Evolutionary conservation across 2,113 vertebrate genomes (phyloP).

Genomic region (Sinocyclocheilus grahami): DNA sequence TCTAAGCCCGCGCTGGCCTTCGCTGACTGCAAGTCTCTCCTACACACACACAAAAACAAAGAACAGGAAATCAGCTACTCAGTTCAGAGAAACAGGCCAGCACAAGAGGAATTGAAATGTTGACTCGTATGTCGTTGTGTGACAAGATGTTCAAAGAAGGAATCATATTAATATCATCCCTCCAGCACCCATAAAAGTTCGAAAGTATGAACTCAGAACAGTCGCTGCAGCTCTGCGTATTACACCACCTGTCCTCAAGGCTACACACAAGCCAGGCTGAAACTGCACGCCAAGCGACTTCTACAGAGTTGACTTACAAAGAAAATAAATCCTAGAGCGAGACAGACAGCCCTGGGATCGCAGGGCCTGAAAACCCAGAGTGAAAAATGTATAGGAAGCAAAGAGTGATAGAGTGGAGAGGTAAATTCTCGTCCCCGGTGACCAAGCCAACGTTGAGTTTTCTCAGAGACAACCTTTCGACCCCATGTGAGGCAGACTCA

Average conservation of each 20-base stretch:
- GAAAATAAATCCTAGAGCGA: constrained; percentile 1
- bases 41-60: constrained; percentile 47
- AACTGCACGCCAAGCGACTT: constrained; percentile 63
- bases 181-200: constrained; percentile 64
- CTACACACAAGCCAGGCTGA: constrained; percentile 41
- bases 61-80: constrained; percentile 25
- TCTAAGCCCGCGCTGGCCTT: constrained; percentile 81
- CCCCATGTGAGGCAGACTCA: constrained; percentile 69
- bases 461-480: constrained; percentile 68
- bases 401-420: constrained; percentile 68
- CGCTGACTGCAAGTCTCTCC: constrained; percentile 74
- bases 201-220: constrained; percentile 68
- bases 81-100: constrained; percentile 10
- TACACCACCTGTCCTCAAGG: constrained; percentile 5
- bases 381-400: constrained; percentile 55
- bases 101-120: constrained; percentile 57
- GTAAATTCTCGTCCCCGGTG: constrained; percentile 69
- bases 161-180: constrained; percentile 50
- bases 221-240: constrained; percentile 42
- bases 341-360: constrained; percentile 37
- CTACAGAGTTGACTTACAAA: constrained; percentile 42
- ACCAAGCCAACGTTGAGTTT: constrained; percentile 68
- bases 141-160: constrained; percentile 62
- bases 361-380: constrained; percentile 1
- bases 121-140: constrained; percentile 56